A percentile compares a stretch with the other conserved stretches of the same genome.
phyloP scores from a whole-genome alignment of 2,113 vertebrate species.

The Thalassoma bifasciatum region DNA sequence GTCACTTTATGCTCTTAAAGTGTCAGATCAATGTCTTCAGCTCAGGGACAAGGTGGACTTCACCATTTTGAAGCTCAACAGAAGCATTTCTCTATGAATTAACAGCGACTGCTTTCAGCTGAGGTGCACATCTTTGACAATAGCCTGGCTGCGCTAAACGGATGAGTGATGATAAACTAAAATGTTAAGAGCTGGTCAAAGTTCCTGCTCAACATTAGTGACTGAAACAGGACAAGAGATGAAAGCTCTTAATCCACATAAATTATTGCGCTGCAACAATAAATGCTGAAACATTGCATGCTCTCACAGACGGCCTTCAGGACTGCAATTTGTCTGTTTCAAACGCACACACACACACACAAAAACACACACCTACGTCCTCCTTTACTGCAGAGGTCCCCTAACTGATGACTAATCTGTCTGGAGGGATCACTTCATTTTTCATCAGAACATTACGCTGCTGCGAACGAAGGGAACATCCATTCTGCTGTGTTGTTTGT shows the following conservation, averaged over 20 bases:
- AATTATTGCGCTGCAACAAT: conserved; percentile 45
- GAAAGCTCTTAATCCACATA: conserved; percentile 51
- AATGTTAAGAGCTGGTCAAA: conserved; percentile 45
- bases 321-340: conserved; percentile 57
- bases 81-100: not conserved
- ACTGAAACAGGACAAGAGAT: conserved; percentile 46
- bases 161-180: conserved; percentile 31
- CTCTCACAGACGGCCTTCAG: conserved; percentile 50
- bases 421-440: conserved; percentile 78
- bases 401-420: conserved; percentile 74
- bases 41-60: no score
- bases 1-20: no score
- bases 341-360: not conserved
- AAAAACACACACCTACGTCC: not conserved
- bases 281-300: conserved; percentile 66
- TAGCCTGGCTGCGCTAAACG: conserved; percentile 24
- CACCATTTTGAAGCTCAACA: no score
- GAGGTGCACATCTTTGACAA: not conserved
- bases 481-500: conserved; percentile 70
- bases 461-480: conserved; percentile 76
- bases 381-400: conserved; percentile 56
- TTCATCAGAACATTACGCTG: conserved; percentile 76
- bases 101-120: conserved; percentile 1
- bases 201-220: conserved; percentile 43
- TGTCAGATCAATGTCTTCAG: no score